Conservation (phyloP, 2,797 vertebrate genomes). For the Buceros bicornis region DNA sequence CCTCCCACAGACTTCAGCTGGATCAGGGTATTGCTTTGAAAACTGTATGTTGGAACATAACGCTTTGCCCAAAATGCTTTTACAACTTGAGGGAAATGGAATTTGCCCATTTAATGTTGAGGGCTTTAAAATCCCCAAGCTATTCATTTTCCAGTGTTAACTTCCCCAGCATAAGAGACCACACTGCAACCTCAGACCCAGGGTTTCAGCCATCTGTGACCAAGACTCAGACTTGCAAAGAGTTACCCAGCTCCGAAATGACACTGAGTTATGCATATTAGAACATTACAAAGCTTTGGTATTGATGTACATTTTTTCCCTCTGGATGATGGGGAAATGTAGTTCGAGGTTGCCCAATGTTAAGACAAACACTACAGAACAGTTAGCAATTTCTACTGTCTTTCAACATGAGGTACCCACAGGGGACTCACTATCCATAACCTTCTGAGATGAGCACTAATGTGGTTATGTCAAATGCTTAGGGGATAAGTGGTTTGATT, state of each 20-base stretch:
- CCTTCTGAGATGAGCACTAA: not conserved
- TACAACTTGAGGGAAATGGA: not conserved
- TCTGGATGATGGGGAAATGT: not conserved
- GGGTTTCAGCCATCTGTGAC: not conserved
- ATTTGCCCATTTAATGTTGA: not conserved
- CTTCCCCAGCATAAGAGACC: not conserved
- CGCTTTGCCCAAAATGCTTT: not conserved
- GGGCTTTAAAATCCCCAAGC: not conserved
- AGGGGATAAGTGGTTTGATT: not conserved
- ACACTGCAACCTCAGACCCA: not conserved
- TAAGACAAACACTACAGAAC: not conserved
- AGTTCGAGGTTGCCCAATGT: not conserved
- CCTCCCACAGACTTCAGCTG: not conserved
- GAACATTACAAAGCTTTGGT: not conserved
- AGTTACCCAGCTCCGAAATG: not conserved
- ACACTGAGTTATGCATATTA: not conserved
- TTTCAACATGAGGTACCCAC: not conserved
- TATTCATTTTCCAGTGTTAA: not conserved
- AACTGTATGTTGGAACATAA: not conserved
- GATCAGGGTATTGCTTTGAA: conserved; percentile 34
- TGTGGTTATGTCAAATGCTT: not conserved
- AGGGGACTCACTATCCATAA: not conserved
- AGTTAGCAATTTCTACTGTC: not conserved
- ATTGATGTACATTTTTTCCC: not conserved
- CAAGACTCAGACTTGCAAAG: not conserved